Conservation (phyloP, 2,888 invertebrate species). For the Athalia rosae region DNA sequence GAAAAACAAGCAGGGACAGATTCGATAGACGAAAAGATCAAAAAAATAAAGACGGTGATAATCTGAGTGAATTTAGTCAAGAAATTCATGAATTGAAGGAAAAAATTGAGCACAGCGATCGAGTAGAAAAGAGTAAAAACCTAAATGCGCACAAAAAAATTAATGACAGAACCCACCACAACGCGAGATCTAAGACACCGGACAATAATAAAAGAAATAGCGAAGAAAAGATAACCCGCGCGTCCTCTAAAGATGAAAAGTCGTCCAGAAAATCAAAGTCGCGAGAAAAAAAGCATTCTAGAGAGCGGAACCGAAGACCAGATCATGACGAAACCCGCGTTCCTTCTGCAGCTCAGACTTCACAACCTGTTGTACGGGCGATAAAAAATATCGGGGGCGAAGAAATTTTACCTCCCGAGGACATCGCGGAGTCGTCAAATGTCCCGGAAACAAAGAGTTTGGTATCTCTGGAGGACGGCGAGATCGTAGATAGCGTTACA, state of each 20-base stretch:
- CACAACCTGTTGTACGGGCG: neutral
- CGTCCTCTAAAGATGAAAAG: neutral
- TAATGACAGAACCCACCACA: conserved; percentile 9
- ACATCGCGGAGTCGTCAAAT: neutral
- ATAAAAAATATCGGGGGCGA: neutral
- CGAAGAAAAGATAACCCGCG: neutral
- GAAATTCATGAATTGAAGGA: conserved; percentile 39
- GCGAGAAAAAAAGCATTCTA: neutral
- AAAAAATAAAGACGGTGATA: conserved; percentile 39
- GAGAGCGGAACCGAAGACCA: neutral
- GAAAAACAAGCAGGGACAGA: conserved; percentile 32
- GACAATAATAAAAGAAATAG: conserved; percentile 34
- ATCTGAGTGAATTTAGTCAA: conserved; percentile 40
- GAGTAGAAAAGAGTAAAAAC: conserved; percentile 5
- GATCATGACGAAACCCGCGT: neutral
- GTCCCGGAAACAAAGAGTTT: conserved; percentile 37
- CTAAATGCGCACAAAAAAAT: conserved; percentile 11
- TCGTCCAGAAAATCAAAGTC: conserved; percentile 26
- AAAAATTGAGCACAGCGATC: conserved; percentile 18
- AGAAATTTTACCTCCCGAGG: neutral
- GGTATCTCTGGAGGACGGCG: conserved; percentile 53
- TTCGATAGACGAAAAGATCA: conserved; percentile 18
- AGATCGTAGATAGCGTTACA: conserved; percentile 51
- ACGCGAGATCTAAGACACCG: conserved; percentile 34
- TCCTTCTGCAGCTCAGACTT: neutral